Conservation (phyloP, 2,113 vertebrate species). For the Cettia cetti region DNA sequence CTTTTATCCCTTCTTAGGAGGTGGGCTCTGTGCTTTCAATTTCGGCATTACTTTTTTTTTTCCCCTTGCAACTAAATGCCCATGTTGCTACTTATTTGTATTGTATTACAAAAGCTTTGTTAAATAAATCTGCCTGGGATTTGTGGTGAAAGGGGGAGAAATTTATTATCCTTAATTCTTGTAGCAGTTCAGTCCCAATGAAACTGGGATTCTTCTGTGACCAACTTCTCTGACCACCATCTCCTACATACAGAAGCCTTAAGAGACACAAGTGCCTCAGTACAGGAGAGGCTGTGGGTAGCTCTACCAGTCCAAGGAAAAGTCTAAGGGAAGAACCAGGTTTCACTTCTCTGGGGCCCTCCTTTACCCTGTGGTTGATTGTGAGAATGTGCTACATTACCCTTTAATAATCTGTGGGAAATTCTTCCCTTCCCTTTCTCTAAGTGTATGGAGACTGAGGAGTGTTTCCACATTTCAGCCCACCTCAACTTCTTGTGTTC, state of each 20-base stretch:
- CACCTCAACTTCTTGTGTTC: not conserved
- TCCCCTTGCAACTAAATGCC: not conserved
- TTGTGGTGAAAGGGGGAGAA: not conserved
- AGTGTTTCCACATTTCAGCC: not conserved
- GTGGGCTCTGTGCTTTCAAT: not conserved
- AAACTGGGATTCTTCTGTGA: not conserved
- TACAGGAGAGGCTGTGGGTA: not conserved
- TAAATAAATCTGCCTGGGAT: not conserved
- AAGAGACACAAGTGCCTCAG: not conserved
- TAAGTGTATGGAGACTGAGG: not conserved
- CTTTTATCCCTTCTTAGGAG: not conserved
- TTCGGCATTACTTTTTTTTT: not conserved
- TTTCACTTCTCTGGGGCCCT: not conserved
- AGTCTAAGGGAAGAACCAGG: not conserved
- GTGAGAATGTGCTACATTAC: not conserved
- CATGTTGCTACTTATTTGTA: not conserved
- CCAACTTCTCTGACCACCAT: not conserved
- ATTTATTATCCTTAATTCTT: not conserved
- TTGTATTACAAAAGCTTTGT: not conserved
- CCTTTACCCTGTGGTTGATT: not conserved
- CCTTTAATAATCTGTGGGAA: not conserved
- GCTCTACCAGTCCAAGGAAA: not conserved
- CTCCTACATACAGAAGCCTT: not conserved
- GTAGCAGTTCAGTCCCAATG: not conserved
- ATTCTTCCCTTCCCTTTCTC: not conserved